Evolutionary conservation across 2,797 vertebrate species (phyloP), one percentile per base, ranked within the genome.

Genomic region (Rhinophrynus dorsalis): DNA sequence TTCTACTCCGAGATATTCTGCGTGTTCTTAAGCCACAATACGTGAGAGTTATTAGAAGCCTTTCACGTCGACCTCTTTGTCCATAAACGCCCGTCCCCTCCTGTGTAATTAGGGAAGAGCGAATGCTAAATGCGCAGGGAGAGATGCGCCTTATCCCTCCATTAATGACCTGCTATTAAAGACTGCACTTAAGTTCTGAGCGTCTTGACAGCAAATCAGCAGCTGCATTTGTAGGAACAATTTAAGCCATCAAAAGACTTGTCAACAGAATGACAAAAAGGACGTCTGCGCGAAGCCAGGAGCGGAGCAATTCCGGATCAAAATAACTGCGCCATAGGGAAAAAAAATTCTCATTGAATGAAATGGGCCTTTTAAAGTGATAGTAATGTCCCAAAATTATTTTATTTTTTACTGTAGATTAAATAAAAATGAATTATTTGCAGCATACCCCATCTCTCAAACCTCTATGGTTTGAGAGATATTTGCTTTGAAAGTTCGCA

Each of bases 121-220:
- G 18, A 24, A 57, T 59, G 45, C 26, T 27, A 68, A 68, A 59
- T 40, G 23, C 51, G 6, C 55, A 21, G 61, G 68, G 75, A 68
- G 78, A 68, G 13, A 60, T 80, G 63, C 60, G 75, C 45, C 45
- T 75, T 76, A 81, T 78, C 47, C 66, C n/a, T 80, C 66, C 50
- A 68, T 76, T 80, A 84, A 74, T 67, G 69, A 78, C 51, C 70
- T 67, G 60, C 67, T 67, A 69, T 66, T 29, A 35, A 63, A 75
- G 59, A 77, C 35, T 66, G 77, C 75, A 73, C 69, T 78, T 80
- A 77, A 75, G 21, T 82, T 79, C 74, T 56, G 59, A 59, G 44
- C 77, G 61, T 78, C 80, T 79, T 81, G 77, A 78, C 77, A 77
- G 76, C 74, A 75, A 58, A 72, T 64, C 69, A 79, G 75, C 67